Evolutionary conservation across 53 echinoderm and acorn worm genomes (phyloP), one percentile per base, ranked within the genome.

Genomic region (Pentamera pediparva): DNA sequence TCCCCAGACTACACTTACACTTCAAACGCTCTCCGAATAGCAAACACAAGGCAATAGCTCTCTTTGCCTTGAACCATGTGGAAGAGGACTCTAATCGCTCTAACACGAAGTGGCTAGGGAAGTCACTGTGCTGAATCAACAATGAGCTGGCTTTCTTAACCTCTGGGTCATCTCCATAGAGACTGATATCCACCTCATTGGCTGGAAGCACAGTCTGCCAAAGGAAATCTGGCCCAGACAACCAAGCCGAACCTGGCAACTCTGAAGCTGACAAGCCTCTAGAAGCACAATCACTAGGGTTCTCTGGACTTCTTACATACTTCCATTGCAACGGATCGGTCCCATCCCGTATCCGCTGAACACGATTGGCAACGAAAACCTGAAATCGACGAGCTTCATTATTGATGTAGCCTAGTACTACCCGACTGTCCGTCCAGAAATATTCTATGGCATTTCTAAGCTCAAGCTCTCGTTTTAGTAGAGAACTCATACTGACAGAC

Each of bases 361-460:
- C 76, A 1, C 75, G 74, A 34, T 86, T 87, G 1, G 82, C 82
- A 19, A 87, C 83, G 29, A 51, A 87, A 12, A 79, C 75, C 36
- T 87, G 87, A 37, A 82, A 82, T 39, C 78, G 24, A 36, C 59
- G 78, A 34, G 75, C 27, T 22, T 78, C 75, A 35, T 87, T 87
- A 32, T 51, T 32, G 27, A 87, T 64, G 61, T 87, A 87, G 3
- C 82, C 78, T 22, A 83, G 40, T 21, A 82, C 87, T 36, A 77
- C 61, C 39, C 60, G 76, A 39, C 81, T 81, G 52, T 86, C 81
- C 17, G 82, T 82, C 82, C 86, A 86, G 51, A 81, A 86, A 34
- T 40, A 85, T 39, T 85, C 79, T 19, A 35, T 59, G 6, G 74
- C 59, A 7, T 69, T n/a, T 47, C 48, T 49, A 40, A 76, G 81